Percentiles rank a stretch among this genome's conserved stretches.
Conservation (phyloP, 1,140 invertebrate genomes). For the Megalonaias nervosa region DNA sequence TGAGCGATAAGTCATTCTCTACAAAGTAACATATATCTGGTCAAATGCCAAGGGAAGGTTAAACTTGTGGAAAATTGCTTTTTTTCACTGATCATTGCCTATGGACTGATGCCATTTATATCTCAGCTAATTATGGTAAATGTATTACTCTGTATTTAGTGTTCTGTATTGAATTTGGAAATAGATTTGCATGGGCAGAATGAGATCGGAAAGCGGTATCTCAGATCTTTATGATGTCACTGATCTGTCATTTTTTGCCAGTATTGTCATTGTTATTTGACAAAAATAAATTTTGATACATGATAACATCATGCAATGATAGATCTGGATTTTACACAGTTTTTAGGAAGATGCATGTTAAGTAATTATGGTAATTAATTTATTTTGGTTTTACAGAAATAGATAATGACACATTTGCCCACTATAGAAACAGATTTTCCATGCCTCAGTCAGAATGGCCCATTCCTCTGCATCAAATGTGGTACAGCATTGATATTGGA, state of each 20-base stretch:
- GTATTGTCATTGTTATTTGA: neutral
- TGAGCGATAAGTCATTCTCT: no score
- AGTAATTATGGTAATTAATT: neutral
- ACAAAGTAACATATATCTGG: no score
- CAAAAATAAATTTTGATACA: neutral
- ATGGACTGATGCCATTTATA: no score
- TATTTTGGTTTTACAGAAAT: constrained; percentile 48
- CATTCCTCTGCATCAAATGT: constrained; percentile 62
- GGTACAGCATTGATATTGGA: constrained; percentile 81
- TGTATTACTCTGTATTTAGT: no score
- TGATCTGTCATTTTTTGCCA: neutral
- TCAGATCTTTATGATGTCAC: neutral
- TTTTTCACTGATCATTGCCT: no score
- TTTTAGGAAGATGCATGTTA: neutral
- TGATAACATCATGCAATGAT: neutral
- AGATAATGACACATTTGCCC: constrained; percentile 51
- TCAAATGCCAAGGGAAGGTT: no score
- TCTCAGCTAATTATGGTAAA: no score
- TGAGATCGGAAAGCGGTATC: no score
- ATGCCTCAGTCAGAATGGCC: constrained; percentile 64
- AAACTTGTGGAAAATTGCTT: no score
- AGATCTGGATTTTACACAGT: neutral
- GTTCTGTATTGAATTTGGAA: no score
- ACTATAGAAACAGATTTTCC: constrained; percentile 64
- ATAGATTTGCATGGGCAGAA: no score